Evolutionary conservation across 2,888 invertebrate genomes (phyloP), one percentile per base, ranked within the genome.

Genomic region (Ceriagrion tenellum): DNA sequence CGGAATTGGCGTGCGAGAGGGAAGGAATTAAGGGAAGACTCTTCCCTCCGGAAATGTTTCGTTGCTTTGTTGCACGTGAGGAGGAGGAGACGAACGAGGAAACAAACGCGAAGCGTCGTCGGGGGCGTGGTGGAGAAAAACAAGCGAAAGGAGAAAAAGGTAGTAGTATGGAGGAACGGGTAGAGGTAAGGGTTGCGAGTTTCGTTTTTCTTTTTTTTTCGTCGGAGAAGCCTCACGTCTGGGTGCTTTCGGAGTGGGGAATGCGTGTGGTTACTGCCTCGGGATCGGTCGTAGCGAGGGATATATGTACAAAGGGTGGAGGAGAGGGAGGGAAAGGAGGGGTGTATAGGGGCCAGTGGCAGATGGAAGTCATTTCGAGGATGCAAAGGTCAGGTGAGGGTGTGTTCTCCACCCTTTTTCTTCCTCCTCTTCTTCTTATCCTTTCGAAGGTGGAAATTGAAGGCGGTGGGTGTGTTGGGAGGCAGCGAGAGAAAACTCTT

Each of bases 1-100:
- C 55, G 93, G 93, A 93, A 93, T 93, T 74, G 93, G 93, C 69
- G 93, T 74, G 93, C 47, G 93, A 93, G 93, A 35, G 81, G 18
- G 81, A 81, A 35, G 81, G 47, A 93, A 93, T 93, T 93, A 69
- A 93, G 47, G 91, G 81, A 23, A 26, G 2, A 47, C 47, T 47
- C 30, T 30, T 1, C 81, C 13, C 59, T 16, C 59, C 59, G 13
- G 13, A n/a, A 0, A 12, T 35, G 30, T 13, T 18, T 12, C 18
- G 30, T 35, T 35, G 30, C 81, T 20, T 2, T 26, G 20, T 20
- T 35, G 69, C 26, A 69, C 30, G 81, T 30, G 81, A 18, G 35
- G 81, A 12, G 30, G n/a, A 30, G 74, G n/a, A n/a, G 69, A 69
- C n/a, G 69, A n/a, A 26, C n/a, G 69, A n/a, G 69, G 30, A 35